A percentile compares a stretch with the other conserved stretches of the same genome.
phyloP scores from a whole-genome alignment of 2,113 vertebrate genomes.

The Sinocyclocheilus maitianheensis region DNA sequence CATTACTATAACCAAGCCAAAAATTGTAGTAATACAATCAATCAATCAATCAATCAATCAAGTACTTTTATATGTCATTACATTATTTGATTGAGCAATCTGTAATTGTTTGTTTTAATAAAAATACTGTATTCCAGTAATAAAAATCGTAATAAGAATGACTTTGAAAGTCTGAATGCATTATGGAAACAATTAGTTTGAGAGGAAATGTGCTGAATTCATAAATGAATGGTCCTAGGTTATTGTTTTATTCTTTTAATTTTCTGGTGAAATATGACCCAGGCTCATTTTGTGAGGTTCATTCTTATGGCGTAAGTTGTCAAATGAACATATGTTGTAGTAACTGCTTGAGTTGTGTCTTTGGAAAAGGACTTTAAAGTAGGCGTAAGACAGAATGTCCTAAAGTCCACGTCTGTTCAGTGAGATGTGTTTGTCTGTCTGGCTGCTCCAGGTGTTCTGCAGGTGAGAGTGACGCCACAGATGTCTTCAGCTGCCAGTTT shows the following conservation, averaged over 20 bases:
- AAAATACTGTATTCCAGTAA: not conserved
- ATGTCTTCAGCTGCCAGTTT: slow-evolving; percentile 88
- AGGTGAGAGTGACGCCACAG: slow-evolving; percentile 73
- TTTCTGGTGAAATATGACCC: not conserved
- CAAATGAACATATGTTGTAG: not conserved
- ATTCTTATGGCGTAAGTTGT: not conserved
- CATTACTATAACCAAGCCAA: not conserved
- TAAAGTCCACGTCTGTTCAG: not conserved
- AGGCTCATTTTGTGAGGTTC: not conserved
- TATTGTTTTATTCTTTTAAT: not conserved
- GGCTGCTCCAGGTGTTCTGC: slow-evolving; percentile 32
- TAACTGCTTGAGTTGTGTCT: not conserved
- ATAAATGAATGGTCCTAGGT: not conserved
- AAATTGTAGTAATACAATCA: no score
- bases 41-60: no score
- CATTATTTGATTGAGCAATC: not conserved
- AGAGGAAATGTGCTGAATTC: not conserved
- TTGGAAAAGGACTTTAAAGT: not conserved
- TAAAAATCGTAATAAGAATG: not conserved
- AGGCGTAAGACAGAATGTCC: not conserved
- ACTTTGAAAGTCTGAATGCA: not conserved
- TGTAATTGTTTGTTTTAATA: not conserved
- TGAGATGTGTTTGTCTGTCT: not conserved
- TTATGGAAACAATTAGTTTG: not conserved
- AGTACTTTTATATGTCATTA: no score